Evolutionary conservation across 1,140 invertebrate genomes (phyloP), one percentile per base, ranked within the genome.

Genomic region (Pachypsylla venusta): DNA sequence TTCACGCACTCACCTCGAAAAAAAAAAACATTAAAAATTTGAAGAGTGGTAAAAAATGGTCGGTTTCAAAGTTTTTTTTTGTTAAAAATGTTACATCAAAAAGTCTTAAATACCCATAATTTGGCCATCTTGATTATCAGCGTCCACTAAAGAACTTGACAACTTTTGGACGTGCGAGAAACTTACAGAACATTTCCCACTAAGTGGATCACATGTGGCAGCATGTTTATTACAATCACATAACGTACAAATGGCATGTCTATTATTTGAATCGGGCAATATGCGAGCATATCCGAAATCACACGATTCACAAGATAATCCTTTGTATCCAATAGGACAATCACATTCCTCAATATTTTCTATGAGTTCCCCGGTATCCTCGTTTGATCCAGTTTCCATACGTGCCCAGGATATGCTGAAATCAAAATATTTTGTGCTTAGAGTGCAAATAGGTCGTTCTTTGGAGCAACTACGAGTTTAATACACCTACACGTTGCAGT

Each of bases 191-290:
- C 93, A 96, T 63, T 83, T 79, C 13, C 85, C 87, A 56, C 82
- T 81, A 67, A 79, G 76, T 2, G 83, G 75, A 68, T 93, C 83
- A 68, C 93, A 97, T 1, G 80, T 78, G n/a, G 76, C 73, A 0
- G 90, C 84, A 71, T 96, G 93, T 1, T 84, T 83, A 69, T 95
- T 85, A 70, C 93, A 97, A 58, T 91, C 80, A 67, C 93, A 97
- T 64, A 83, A 83, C 25, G 84, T 76, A 70, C 95, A 98, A 62
- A 82, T 73, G 71, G 78, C 77, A 1, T 63, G 61, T 25, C 61
- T 28, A 5, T 48, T 35, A 1, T 54, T 22, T 63, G 68, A 70
- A 62, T 62, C 62, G 13, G 60, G 42, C n/a, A 56, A 57, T 24
- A 67, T 61, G n/a, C 63, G 60, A 10, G 65, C 80, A 69, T 90